Percentiles rank a stretch among this genome's conserved stretches.
Conservation (phyloP, 2,113 vertebrate species). For the Psilopsiagon aurifrons region DNA sequence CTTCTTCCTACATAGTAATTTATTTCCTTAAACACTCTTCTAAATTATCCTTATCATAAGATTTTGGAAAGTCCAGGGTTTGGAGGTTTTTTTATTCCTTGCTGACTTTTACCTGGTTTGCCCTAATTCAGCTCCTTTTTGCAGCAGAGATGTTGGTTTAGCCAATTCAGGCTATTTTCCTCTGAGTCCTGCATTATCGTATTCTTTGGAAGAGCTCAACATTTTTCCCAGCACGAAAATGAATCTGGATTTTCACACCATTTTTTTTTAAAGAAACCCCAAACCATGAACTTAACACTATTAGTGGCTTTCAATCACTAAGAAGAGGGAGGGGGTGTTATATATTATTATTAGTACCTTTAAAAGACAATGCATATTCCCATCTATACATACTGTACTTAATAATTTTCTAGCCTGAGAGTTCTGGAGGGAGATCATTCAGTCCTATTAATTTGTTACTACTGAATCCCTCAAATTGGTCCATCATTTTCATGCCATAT, state of each 20-base stretch:
- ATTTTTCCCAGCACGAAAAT: neutral
- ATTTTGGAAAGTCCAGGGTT: fast-evolving
- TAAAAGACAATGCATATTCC: neutral
- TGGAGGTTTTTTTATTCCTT: neutral
- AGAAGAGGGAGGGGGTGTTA: fast-evolving
- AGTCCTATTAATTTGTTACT: neutral
- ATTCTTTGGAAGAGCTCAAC: neutral
- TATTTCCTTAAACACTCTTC: neutral
- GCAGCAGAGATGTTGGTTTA: neutral
- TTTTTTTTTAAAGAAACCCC: neutral
- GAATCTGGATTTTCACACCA: neutral
- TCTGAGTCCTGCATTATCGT: neutral
- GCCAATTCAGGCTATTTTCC: neutral
- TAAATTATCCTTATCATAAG: neutral
- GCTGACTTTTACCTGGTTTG: neutral
- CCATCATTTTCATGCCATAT: neutral
- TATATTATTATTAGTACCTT: neutral
- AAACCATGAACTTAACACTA: neutral
- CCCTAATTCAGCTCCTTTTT: neutral
- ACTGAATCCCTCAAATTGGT: neutral
- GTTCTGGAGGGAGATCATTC: conserved; percentile 1
- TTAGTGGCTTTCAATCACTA: neutral
- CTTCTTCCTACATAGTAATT: neutral
- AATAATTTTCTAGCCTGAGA: neutral
- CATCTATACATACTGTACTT: neutral